Evolutionary conservation across 2,888 invertebrate species (phyloP).

Genomic region (Flexamia atlantica): DNA sequence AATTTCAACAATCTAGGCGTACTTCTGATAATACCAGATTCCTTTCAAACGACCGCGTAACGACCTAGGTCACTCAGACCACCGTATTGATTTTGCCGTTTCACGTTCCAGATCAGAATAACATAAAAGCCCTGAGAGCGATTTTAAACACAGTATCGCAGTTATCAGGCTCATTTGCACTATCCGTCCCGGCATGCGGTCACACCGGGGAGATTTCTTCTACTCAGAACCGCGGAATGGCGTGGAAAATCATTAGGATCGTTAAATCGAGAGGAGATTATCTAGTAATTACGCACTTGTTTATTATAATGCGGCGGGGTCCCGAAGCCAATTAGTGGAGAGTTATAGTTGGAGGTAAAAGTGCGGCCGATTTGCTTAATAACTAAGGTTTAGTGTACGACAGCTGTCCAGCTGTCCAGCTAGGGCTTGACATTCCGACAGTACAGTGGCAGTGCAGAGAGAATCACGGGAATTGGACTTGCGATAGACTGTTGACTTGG

Average conservation of each 20-base stretch:
- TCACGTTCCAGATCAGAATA: slow-evolving; percentile 5
- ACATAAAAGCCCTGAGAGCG: neutral
- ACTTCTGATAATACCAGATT: neutral
- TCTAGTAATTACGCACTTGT: slow-evolving; percentile 24
- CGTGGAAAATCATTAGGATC: slow-evolving; percentile 32
- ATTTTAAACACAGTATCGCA: slow-evolving; percentile 2
- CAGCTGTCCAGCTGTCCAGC: too few species aligned
- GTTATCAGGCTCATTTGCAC: neutral
- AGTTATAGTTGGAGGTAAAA: slow-evolving; percentile 16
- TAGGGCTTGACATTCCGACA: neutral
- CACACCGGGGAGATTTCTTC: slow-evolving; percentile 11
- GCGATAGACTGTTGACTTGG: too few species aligned
- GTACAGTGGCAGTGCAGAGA: too few species aligned
- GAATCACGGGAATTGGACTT: neutral
- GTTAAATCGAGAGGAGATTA: slow-evolving; percentile 18
- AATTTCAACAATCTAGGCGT: neutral
- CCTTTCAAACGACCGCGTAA: neutral
- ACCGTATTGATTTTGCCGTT: neutral
- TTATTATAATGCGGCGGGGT: slow-evolving; percentile 30
- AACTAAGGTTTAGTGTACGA: slow-evolving; percentile 8
- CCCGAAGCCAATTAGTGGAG: neutral
- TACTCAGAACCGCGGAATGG: slow-evolving; percentile 2
- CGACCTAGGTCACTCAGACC: neutral
- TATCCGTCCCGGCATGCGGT: neutral
- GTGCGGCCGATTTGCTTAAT: slow-evolving; percentile 36